Evolutionary conservation across 2,113 vertebrate species (phyloP).

Genomic region (Psammodynastes pulverulentus): DNA sequence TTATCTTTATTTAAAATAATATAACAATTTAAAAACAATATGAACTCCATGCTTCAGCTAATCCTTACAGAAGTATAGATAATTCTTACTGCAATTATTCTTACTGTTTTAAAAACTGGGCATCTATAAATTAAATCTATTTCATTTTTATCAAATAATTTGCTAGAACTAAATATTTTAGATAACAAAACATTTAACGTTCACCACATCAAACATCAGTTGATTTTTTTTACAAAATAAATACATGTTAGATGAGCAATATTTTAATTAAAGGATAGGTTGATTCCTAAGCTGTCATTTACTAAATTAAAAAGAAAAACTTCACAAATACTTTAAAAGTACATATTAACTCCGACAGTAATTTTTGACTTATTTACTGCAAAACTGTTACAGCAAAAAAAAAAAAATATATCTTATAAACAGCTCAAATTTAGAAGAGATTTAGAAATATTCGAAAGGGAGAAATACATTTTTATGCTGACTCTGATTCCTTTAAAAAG

Average conservation of each 20-base stretch:
- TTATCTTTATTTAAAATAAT: background rate
- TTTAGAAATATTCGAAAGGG: constrained; percentile 17
- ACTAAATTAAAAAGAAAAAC: constrained; percentile 14
- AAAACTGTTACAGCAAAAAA: background rate
- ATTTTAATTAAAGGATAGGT: background rate
- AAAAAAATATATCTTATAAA: background rate
- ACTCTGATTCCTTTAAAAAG: background rate
- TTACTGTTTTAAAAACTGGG: constrained; percentile 25
- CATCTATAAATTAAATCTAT: constrained; percentile 33
- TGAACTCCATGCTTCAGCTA: constrained; percentile 56
- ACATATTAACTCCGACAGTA: background rate
- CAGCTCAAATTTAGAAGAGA: background rate
- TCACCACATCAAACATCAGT: background rate
- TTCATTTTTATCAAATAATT: constrained; percentile 12
- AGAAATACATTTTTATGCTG: constrained; percentile 15
- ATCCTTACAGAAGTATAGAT: constrained; percentile 8
- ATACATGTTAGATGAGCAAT: background rate
- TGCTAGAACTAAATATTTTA: background rate
- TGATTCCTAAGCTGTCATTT: constrained; percentile 42
- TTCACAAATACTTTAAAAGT: background rate
- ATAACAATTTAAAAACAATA: constrained; percentile 9
- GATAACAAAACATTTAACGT: background rate
- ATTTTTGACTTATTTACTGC: background rate
- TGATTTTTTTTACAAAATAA: background rate
- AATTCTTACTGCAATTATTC: background rate